A percentile compares a stretch with the other conserved stretches of the same genome.
Evolutionary conservation across 1,140 invertebrate species (phyloP).

Genomic region (Diuraphis noxia): DNA sequence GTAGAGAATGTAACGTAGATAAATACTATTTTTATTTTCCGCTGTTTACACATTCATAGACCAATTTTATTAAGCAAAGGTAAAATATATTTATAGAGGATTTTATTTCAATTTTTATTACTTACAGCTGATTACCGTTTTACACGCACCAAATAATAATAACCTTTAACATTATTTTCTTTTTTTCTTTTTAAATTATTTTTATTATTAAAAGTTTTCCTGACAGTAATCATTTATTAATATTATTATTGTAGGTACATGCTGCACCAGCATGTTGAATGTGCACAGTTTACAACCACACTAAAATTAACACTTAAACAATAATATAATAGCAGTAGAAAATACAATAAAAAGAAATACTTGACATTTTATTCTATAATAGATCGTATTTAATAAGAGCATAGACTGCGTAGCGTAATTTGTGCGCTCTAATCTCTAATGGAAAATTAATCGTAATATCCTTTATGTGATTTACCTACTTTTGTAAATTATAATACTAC

Average conservation of each 20-base stretch:
- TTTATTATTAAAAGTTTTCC: neutral
- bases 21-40: neutral
- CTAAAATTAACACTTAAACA: neutral
- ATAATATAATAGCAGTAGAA: neutral
- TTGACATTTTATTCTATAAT: neutral
- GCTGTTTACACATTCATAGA: neutral
- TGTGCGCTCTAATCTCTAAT: neutral
- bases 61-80: neutral
- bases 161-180: neutral
- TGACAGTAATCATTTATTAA: too few species aligned
- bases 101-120: neutral
- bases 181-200: too few species aligned
- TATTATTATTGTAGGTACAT: neutral
- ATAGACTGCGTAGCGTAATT: neutral
- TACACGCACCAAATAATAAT: neutral
- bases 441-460: neutral
- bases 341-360: neutral
- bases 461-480: neutral
- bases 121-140: neutral
- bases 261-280: neutral
- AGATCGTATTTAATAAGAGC: neutral
- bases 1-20: neutral
- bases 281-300: neutral
- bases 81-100: neutral
- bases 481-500: neutral